phyloP scores from a whole-genome alignment of 2,797 vertebrate species.

The Naso thynnoides region DNA sequence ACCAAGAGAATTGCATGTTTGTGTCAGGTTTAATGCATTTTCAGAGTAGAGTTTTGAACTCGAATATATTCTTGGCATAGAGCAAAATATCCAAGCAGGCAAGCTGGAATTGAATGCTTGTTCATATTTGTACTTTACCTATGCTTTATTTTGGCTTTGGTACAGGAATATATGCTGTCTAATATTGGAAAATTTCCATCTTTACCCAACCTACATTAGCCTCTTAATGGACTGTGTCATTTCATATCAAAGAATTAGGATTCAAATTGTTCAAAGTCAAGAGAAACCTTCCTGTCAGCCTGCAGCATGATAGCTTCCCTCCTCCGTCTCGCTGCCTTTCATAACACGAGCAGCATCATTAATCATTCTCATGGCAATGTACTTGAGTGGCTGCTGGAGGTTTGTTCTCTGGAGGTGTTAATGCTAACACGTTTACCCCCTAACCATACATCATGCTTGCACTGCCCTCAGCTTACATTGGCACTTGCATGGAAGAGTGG shows the following conservation, averaged over 20 bases:
- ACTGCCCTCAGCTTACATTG: slow-evolving; percentile 69
- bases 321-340: slow-evolving; percentile 52
- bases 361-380: slow-evolving; percentile 69
- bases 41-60: neutral
- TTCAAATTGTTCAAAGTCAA: slow-evolving; percentile 45
- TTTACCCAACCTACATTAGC: neutral
- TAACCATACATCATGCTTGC: slow-evolving; percentile 70
- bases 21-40: neutral
- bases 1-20: neutral
- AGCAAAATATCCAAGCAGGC: neutral
- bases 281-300: slow-evolving; percentile 52
- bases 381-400: slow-evolving; percentile 60
- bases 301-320: slow-evolving; percentile 48
- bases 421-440: slow-evolving; percentile 67
- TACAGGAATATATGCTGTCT: neutral
- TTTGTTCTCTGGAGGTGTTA: slow-evolving; percentile 64
- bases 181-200: neutral
- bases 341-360: slow-evolving; percentile 69
- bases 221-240: slow-evolving; percentile 51
- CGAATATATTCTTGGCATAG: neutral
- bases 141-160: neutral
- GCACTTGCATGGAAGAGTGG: slow-evolving; percentile 66
- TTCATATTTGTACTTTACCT: neutral
- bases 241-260: slow-evolving; percentile 41
- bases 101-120: neutral